Base-by-base conservation (phyloP, 2,797 vertebrate genomes). In the Halcyon smyrnensis region DNA sequence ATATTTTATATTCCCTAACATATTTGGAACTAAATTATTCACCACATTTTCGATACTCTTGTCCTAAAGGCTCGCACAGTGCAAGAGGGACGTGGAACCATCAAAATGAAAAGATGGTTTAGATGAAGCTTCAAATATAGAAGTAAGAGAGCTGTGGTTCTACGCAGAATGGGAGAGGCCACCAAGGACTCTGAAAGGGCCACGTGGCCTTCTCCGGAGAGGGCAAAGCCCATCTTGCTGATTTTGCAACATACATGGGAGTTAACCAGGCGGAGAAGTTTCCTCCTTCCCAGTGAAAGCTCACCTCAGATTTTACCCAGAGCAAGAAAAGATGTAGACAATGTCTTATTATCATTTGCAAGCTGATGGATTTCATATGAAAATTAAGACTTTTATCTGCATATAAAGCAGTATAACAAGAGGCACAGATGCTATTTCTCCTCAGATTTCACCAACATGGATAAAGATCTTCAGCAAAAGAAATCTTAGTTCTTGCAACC, bases 1-100 rank as follows among this genome's bases (percentile, higher is more conserved):
- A 10, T 81, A 59, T 90, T 97, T 97, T 84, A 70, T 68, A 93
- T 70, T 85, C 84, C 77, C 83, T 79, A 48, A 94, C 76, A 78
- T 87, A 46, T 83, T 81, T 87, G 84, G 51, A 86, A 76, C 56
- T 80, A 71, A 83, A 84, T 87, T 81, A 87, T 45, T 63, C 69
- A 50, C 43, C 50, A 46, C 15, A 28, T 63, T 95, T 75, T 91
- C 45, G 32, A 37, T 45, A 64, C 36, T 87, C 68, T 69, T 54
- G 48, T 41, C 36, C 88, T 83, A 51, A 70, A 74, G 37, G 21
- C 41, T 86, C 32, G 10, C 8, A 8, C 32, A n/a, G 54, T 3
- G 41, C 48, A 56, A 73, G 56, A 51, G 16, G n/a, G 45, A 69
- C 36, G 28, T 5, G 25, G 63, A 57, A 19, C 11, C 59, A 53